phyloP scores from a whole-genome alignment of 2,888 invertebrate genomes.

The Eurytoma californica region DNA sequence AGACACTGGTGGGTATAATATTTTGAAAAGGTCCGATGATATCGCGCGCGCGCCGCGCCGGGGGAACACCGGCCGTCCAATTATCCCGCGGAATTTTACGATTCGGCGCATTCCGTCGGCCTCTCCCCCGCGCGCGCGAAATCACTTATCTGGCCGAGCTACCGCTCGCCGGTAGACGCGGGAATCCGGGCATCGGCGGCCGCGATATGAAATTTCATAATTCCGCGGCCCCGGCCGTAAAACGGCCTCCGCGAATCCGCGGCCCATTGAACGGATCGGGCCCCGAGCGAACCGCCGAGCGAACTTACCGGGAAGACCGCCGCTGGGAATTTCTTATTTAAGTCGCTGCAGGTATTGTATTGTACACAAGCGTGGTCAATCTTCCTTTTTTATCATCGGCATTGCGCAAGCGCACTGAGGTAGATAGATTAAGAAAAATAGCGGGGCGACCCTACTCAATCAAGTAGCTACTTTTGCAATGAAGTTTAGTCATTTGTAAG shows the following conservation, averaged over 20 bases:
- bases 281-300: slow-evolving; percentile 29
- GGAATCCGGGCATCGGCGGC: slow-evolving; percentile 42
- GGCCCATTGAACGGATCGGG: not conserved
- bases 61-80: slow-evolving; percentile 41
- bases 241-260: not conserved
- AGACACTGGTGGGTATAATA: no score
- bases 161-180: not conserved
- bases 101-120: slow-evolving; percentile 42
- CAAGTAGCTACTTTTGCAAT: no score
- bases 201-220: slow-evolving; percentile 56
- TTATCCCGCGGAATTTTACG: slow-evolving; percentile 46
- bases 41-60: slow-evolving; percentile 13
- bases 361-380: no score
- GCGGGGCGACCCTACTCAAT: no score
- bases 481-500: no score
- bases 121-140: slow-evolving; percentile 45
- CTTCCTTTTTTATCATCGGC: no score
- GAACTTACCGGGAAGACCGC: slow-evolving; percentile 44
- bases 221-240: slow-evolving; percentile 42
- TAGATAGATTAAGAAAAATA: no score
- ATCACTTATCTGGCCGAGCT: slow-evolving; percentile 58
- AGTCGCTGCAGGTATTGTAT: no score
- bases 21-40: slow-evolving; percentile 16
- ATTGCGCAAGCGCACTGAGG: no score
- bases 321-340: slow-evolving; percentile 1